Evolutionary conservation across 2,888 invertebrate genomes (phyloP).

Genomic region (Aleiodes testaceus): DNA sequence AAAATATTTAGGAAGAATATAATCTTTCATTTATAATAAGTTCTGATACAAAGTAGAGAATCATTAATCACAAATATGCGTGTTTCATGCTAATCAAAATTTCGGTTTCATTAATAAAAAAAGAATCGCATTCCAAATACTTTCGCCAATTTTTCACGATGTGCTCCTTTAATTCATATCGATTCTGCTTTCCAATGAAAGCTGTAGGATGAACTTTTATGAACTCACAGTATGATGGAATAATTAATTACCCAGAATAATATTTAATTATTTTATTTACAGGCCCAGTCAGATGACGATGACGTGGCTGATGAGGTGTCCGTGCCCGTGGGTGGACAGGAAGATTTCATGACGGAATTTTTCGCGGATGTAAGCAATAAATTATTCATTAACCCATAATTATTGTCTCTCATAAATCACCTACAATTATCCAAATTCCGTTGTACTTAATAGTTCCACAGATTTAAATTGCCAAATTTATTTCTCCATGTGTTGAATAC

Average conservation of each 20-base stretch:
- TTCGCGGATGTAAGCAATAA: slow-evolving; percentile 91
- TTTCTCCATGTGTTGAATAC: slow-evolving; percentile 3
- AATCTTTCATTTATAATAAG: no score
- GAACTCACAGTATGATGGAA: no score
- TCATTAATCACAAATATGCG: no score
- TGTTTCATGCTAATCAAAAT: no score
- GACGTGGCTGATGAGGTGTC: slow-evolving; percentile 95
- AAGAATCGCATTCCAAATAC: no score
- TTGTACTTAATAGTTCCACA: neutral
- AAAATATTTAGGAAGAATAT: no score
- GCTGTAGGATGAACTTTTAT: no score
- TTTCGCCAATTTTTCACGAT: no score
- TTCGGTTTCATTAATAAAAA: no score
- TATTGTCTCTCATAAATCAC: neutral
- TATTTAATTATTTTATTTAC: slow-evolving; percentile 62
- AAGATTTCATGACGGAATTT: slow-evolving; percentile 99
- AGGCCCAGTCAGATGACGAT: slow-evolving; percentile 99
- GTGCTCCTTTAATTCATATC: no score
- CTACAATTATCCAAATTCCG: neutral
- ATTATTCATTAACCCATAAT: slow-evolving; percentile 14
- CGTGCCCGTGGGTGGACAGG: slow-evolving; percentile 93
- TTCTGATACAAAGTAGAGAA: no score
- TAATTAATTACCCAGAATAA: neutral
- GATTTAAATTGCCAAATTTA: neutral
- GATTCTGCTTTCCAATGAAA: no score